Evolutionary conservation across 2,888 invertebrate genomes (phyloP).

Genomic region (Ariolimax columbianus): DNA sequence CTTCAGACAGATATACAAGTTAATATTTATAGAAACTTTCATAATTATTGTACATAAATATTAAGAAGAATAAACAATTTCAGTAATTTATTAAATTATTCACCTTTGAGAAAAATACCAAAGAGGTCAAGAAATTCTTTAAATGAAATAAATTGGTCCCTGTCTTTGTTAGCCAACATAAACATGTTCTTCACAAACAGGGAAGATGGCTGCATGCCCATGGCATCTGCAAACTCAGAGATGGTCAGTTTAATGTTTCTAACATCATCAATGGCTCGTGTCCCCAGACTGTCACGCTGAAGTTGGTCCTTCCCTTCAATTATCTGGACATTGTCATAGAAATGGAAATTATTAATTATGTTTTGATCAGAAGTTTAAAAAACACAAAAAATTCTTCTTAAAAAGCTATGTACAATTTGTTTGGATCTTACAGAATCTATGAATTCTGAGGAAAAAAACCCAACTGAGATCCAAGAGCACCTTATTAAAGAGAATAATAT

Average conservation of each 20-base stretch:
- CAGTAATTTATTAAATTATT: background rate
- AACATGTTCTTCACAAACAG: conserved; percentile 83
- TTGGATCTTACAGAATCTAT: too few species aligned
- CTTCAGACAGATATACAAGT: too few species aligned
- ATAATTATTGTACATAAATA: too few species aligned
- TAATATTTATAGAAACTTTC: too few species aligned
- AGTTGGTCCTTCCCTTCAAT: background rate
- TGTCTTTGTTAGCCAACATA: conserved; percentile 82
- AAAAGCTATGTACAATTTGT: too few species aligned
- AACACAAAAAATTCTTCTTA: too few species aligned
- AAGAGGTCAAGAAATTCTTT: conserved; percentile 83
- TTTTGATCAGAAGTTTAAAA: too few species aligned
- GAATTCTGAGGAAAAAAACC: too few species aligned
- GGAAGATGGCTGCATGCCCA: conserved; percentile 82
- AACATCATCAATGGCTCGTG: conserved; percentile 55
- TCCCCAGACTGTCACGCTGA: conserved; percentile 43
- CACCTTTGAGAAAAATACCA: conserved; percentile 82
- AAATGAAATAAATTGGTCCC: conserved; percentile 83
- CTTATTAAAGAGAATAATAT: too few species aligned
- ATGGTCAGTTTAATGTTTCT: conserved; percentile 64
- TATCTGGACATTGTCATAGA: background rate
- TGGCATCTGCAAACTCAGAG: conserved; percentile 83
- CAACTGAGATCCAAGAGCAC: too few species aligned
- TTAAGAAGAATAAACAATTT: background rate
- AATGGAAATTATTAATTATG: background rate